A percentile compares a stretch with the other conserved stretches of the same genome.
Evolutionary conservation across 2,113 vertebrate species (phyloP).

Genomic region (Calonectris borealis): DNA sequence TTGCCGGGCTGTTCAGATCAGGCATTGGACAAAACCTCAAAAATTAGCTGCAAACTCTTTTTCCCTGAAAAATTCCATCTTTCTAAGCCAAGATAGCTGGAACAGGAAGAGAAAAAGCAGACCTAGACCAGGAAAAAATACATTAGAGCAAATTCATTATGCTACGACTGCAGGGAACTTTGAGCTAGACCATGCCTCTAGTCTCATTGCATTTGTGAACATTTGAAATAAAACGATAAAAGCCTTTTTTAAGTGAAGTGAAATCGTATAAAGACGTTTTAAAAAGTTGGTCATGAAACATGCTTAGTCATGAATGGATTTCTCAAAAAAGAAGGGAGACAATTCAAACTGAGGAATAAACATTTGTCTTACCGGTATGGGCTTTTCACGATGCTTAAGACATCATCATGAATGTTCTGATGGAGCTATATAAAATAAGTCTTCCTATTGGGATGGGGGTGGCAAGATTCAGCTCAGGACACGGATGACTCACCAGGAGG

Average conservation of each 20-base stretch:
- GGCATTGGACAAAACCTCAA: not conserved
- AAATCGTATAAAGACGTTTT: not conserved
- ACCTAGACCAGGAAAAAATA: not conserved
- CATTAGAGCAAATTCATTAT: not conserved
- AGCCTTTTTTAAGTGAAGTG: not conserved
- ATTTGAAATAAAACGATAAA: not conserved
- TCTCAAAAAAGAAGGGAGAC: not conserved
- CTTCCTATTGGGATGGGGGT: not conserved
- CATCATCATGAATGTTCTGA: not conserved
- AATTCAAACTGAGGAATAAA: not conserved
- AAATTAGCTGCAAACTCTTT: not conserved
- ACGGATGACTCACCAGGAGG: not conserved
- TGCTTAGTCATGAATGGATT: not conserved
- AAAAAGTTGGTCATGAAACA: not conserved
- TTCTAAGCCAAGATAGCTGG: not conserved
- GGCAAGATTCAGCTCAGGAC: not conserved
- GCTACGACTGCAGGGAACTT: accelerated
- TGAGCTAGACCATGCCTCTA: not conserved
- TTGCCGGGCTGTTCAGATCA: not conserved
- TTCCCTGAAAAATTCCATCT: not conserved
- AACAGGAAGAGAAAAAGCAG: not conserved
- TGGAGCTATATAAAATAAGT: not conserved
- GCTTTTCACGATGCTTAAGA: accelerated
- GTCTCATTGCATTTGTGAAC: not conserved
- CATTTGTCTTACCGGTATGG: not conserved